Percentiles rank a stretch among this genome's conserved stretches.
These are phyloP conservation scores for Zaprionus lineosus DNA, from an alignment of 2,888 invertebrate species.

Conservation along the genomic window DNA sequence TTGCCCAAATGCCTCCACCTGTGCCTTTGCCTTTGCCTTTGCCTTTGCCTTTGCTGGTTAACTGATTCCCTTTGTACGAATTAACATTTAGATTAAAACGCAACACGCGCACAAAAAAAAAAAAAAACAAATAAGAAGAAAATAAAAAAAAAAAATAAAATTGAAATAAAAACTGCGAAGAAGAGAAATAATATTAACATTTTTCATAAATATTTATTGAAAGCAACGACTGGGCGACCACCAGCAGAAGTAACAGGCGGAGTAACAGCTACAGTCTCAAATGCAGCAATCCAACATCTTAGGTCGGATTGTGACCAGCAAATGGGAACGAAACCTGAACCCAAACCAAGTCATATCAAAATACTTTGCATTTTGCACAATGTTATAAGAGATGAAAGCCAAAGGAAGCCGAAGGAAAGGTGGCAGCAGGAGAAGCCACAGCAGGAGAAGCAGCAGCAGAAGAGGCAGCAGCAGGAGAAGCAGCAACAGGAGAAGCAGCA, in stretches of 20 bases:
- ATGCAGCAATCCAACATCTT: conserved; percentile 64
- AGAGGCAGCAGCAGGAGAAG: neutral
- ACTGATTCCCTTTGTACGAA: conserved; percentile 69
- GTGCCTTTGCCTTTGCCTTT: conserved; percentile 14
- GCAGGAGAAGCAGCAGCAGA: neutral
- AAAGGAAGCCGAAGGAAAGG: conserved; percentile 39
- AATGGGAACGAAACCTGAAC: conserved; percentile 2
- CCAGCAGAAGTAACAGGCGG: conserved; percentile 5
- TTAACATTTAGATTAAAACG: conserved; percentile 74
- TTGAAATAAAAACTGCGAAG: conserved; percentile 19
- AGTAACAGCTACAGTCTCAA: conserved; percentile 47
- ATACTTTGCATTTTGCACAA: conserved; percentile 68
- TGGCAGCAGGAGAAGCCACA: conserved; percentile 8
- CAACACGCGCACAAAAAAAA: conserved; percentile 36
- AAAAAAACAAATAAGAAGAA: conserved; percentile 16
- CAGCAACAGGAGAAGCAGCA: conserved; percentile 6
- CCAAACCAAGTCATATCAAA: conserved; percentile 21
- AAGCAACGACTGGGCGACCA: conserved; percentile 22
- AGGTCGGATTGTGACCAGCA: conserved; percentile 25
- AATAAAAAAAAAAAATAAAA: conserved; percentile 1
- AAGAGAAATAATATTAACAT: conserved; percentile 49
- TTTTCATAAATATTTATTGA: conserved; percentile 75
- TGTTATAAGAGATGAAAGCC: conserved; percentile 68
- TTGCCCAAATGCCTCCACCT: no score
- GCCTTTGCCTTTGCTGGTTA: conserved; percentile 34